phyloP scores from a whole-genome alignment of 2,888 invertebrate genomes.

The Dolichopus griseipennis region DNA sequence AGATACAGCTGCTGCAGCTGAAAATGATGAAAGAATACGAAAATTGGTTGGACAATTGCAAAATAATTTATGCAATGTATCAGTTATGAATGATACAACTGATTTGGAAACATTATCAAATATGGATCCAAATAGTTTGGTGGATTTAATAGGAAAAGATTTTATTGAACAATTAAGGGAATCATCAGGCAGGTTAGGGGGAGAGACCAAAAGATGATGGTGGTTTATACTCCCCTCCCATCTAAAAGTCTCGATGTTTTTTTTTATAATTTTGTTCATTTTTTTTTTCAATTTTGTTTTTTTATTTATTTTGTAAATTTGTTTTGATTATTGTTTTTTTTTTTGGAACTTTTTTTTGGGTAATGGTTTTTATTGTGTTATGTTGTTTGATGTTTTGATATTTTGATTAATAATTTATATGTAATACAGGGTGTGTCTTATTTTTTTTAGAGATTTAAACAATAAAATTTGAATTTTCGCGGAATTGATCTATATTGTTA shows the following conservation, averaged over 20 bases:
- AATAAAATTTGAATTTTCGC: too few relatives aligned
- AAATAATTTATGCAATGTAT: constrained; percentile 75
- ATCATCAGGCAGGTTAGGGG: constrained; percentile 63
- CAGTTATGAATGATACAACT: constrained; percentile 64
- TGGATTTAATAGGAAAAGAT: constrained; percentile 68
- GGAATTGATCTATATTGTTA: too few relatives aligned
- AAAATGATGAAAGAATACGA: constrained; percentile 50
- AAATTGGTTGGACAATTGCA: constrained; percentile 68
- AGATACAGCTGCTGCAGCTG: constrained; percentile 31
- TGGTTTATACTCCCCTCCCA: constrained; percentile 28
- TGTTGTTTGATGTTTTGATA: not conserved
- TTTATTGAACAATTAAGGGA: constrained; percentile 57
- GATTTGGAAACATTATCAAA: constrained; percentile 77
- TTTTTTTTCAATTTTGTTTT: constrained; percentile 18
- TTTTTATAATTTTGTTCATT: constrained; percentile 13
- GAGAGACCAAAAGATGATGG: constrained; percentile 21
- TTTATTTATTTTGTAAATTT: constrained; percentile 12
- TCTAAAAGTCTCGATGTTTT: constrained; percentile 31
- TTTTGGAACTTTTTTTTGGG: not conserved
- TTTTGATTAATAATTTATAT: not conserved
- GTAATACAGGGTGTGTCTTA: constrained; percentile 4
- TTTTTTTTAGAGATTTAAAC: too few relatives aligned
- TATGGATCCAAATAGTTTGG: constrained; percentile 82
- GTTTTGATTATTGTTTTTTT: constrained; percentile 13
- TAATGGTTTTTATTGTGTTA: not conserved